A percentile compares a stretch with the other conserved stretches of the same genome.
Evolutionary conservation across 2,797 vertebrate genomes (phyloP).

Genomic region (Schizopygopsis pylzovi): DNA sequence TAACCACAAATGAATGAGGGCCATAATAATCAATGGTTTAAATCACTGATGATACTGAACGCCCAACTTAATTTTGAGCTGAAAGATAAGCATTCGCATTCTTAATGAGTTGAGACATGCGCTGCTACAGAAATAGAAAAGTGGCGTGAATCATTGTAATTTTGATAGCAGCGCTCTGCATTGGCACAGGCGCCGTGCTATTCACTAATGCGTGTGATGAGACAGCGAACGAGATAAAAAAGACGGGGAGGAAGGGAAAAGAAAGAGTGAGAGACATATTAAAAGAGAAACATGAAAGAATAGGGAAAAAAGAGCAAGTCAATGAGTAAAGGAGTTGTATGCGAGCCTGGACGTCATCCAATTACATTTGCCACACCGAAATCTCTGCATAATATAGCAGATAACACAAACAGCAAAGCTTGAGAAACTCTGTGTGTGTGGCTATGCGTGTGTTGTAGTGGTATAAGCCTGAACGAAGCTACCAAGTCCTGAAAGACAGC

Average conservation of each 20-base stretch:
- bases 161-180: no score
- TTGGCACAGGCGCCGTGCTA: no score
- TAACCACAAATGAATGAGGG: slow-evolving; percentile 17
- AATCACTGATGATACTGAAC: slow-evolving; percentile 20
- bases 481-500: slow-evolving; percentile 40
- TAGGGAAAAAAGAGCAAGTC: no score
- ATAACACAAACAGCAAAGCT: slow-evolving; percentile 49
- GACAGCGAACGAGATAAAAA: slow-evolving; percentile 26
- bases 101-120: neutral
- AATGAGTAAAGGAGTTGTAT: no score
- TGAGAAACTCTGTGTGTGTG: slow-evolving; percentile 21
- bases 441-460: neutral
- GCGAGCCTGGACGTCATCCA: no score
- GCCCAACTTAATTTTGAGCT: slow-evolving; percentile 17
- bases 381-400: neutral
- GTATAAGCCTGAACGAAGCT: slow-evolving; percentile 27
- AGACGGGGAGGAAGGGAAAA: neutral
- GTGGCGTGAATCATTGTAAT: slow-evolving; percentile 1
- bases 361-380: no score
- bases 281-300: neutral
- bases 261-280: no score
- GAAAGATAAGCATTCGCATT: slow-evolving; percentile 31
- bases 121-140: slow-evolving; percentile 26
- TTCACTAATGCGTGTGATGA: slow-evolving; percentile 12
- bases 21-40: slow-evolving; percentile 9